Percentiles rank a stretch among this genome's conserved stretches.
Conservation (phyloP, 2,797 vertebrate genomes). For the Acridotheres tristis region DNA sequence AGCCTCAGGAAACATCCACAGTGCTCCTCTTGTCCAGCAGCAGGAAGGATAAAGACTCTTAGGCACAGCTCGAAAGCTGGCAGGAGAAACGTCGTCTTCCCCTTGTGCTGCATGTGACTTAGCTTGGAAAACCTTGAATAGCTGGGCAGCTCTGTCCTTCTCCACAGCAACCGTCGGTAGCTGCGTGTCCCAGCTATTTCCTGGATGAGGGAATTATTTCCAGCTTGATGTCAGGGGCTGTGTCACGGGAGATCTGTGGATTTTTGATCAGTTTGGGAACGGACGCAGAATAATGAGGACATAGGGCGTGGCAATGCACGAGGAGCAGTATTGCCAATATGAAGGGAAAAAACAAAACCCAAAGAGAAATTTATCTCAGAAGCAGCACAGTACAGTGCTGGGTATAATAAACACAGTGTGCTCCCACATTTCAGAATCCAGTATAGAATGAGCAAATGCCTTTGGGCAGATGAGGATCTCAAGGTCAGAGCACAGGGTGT, state of each 20-base stretch:
- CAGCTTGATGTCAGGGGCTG: not conserved
- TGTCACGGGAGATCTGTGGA: not conserved
- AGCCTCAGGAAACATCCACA: not conserved
- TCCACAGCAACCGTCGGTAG: not conserved
- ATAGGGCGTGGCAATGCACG: rapidly evolving
- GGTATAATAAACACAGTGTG: not conserved
- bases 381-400: not conserved
- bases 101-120: constrained; percentile 1
- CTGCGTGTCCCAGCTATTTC: constrained; percentile 20
- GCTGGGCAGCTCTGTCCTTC: not conserved
- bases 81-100: not conserved
- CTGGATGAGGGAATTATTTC: constrained; percentile 34
- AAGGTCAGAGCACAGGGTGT: not conserved
- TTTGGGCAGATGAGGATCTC: not conserved
- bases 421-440: not conserved
- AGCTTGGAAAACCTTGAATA: constrained; percentile 33
- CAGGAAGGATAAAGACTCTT: not conserved
- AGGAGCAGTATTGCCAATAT: not conserved
- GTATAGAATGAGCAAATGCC: not conserved
- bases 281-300: not conserved
- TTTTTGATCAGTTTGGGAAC: not conserved
- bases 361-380: not conserved
- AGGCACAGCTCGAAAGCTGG: not conserved
- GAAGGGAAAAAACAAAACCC: not conserved
- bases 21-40: not conserved